A percentile compares a stretch with the other conserved stretches of the same genome.
These are phyloP conservation scores for Trachelus stipa DNA, from an alignment of 2,888 invertebrate genomes.

Conservation along the genomic window DNA sequence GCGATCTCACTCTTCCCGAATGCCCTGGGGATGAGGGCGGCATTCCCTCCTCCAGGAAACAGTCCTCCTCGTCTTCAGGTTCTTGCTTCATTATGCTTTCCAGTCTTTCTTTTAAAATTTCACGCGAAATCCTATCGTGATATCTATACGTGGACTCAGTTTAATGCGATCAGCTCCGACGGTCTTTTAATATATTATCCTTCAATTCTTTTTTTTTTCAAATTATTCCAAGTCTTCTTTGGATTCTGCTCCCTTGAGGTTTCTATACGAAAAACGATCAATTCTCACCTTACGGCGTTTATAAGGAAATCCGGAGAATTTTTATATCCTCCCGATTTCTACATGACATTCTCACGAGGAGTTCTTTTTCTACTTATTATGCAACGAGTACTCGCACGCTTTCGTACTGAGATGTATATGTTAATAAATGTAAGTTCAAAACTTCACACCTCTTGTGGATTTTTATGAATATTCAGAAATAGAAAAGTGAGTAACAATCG, in stretches of 20 bases:
- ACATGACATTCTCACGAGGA: background rate
- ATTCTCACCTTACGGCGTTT: background rate
- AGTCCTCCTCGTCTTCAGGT: constrained; percentile 59
- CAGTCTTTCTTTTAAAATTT: constrained; percentile 29
- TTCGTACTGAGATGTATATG: background rate
- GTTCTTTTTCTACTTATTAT: background rate
- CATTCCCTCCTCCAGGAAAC: constrained; percentile 49
- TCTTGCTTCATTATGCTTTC: constrained; percentile 58
- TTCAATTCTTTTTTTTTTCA: background rate
- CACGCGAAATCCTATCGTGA: constrained; percentile 18
- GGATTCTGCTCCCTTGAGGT: background rate
- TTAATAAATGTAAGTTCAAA: background rate
- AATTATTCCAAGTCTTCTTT: background rate
- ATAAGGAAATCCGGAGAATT: background rate
- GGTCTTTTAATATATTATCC: background rate
- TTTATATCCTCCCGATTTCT: background rate
- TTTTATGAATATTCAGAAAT: background rate
- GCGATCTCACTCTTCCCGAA: constrained; percentile 57
- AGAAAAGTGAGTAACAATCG: background rate
- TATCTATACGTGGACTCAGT: constrained; percentile 27
- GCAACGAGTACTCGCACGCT: background rate
- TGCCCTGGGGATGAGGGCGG: constrained; percentile 29
- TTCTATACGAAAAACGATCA: background rate
- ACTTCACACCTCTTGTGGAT: background rate
- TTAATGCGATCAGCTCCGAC: constrained; percentile 42